Base-by-base conservation (phyloP, 1,140 invertebrate species). In the Coboldia fuscipes region DNA sequence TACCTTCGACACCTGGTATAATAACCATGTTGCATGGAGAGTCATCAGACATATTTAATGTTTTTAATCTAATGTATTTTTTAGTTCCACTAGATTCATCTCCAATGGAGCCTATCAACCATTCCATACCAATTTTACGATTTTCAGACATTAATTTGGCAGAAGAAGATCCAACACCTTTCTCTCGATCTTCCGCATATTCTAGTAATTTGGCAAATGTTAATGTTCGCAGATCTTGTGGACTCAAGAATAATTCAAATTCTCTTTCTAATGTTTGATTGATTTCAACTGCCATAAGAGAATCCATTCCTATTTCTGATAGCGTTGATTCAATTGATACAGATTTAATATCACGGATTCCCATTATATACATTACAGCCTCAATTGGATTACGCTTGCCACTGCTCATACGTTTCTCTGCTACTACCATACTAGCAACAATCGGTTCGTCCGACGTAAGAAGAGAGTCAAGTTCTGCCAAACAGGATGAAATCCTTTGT, bases 271-370 rank as follows among this genome's bases (percentile, higher is more conserved):
- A 52, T 0, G 75, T 75, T 53, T 86, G 80, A 45, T 86, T 83
- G 37, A 88, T 78, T 58, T 89, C 84, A 1, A 85, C 79, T 4
- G 75, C 78, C 75, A 86, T 86, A 47, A 90, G 67, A 13, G 80
- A 85, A 56, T 90, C 85, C 63, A 90, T 75, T 32, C 85, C 84
- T 29, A 89, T 61, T 55, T 92, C 86, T 14, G 77, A 76, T 1
- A 93, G 57, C 5, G 64, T 69, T 2, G 65, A 60, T 40, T 74
- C 63, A 18, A 62, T 49, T 31, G 72, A 72, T 3, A 82, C 55
- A 10, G 64, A 63, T 41, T 68, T 68, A 17, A 66, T 36, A 41
- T 67, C 61, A 26, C 57, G 35, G 34, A 55, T 56, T 10, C 67
- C 65, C 57, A 76, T 63, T 35, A 75, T 73, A 41, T 65, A 63